These are phyloP conservation scores for Heterodera filipjevi DNA, from an alignment of 2,888 invertebrate genomes.

Conservation along the genomic window DNA sequence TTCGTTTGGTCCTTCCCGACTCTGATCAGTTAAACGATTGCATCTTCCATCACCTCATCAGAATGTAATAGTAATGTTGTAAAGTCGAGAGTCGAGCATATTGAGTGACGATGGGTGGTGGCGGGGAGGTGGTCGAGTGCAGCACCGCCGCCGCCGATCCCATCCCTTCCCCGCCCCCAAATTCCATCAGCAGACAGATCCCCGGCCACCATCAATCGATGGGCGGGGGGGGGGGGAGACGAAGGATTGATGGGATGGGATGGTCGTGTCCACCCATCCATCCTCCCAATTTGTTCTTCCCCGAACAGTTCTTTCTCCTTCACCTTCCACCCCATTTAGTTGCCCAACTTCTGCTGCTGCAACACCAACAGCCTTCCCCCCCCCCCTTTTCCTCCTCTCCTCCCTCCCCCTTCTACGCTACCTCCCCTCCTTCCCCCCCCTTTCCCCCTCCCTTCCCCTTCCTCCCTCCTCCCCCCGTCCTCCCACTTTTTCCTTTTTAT, in stretches of 20 bases:
- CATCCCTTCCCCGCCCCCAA: background rate
- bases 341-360: background rate
- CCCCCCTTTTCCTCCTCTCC: background rate
- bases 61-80: background rate
- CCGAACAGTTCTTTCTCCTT: background rate
- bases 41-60: background rate
- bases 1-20: background rate
- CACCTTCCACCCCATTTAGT: slow-evolving; percentile 6
- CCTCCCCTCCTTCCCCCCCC: too few relatives aligned
- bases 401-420: background rate
- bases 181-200: background rate
- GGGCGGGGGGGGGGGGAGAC: background rate
- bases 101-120: background rate
- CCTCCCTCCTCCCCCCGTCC: background rate
- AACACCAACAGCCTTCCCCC: background rate
- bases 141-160: background rate
- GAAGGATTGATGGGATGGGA: background rate
- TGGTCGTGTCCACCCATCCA: background rate
- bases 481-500: background rate
- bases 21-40: background rate
- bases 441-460: background rate
- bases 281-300: background rate
- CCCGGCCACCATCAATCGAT: slow-evolving; percentile 7
- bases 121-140: background rate
- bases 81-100: background rate